Conservation (phyloP, 2,797 vertebrate genomes). For the Oreonectes daqikongensis region DNA sequence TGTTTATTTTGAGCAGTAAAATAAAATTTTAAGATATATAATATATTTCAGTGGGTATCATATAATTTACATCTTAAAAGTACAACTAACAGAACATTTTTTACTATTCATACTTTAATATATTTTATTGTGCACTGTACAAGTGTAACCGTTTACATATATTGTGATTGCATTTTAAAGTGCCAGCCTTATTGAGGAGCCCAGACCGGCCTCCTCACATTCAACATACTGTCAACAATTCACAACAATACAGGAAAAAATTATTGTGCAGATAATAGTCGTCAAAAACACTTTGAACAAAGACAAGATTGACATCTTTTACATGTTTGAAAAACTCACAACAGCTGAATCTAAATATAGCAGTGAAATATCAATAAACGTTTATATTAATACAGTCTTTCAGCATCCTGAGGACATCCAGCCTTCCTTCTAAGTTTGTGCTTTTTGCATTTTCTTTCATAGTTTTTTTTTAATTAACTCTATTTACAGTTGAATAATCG, state of each 20-base stretch:
- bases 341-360: constrained; percentile 44
- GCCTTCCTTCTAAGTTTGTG: constrained; percentile 35
- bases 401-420: constrained; percentile 29
- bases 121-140: constrained; percentile 74
- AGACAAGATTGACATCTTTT: constrained; percentile 69
- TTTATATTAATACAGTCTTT: constrained; percentile 39
- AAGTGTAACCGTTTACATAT: constrained; percentile 60
- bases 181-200: constrained; percentile 66
- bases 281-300: constrained; percentile 46
- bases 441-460: constrained; percentile 35
- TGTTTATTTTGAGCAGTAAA: constrained; percentile 11
- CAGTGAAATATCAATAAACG: constrained; percentile 22
- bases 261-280: constrained; percentile 26
- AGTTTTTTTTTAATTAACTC: constrained; percentile 22
- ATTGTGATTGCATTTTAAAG: constrained; percentile 73
- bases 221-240: constrained; percentile 58
- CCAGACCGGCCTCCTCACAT: constrained; percentile 54
- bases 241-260: constrained; percentile 32
- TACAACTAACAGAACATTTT: constrained; percentile 19
- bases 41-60: background rate
- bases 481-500: constrained; percentile 39
- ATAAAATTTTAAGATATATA: background rate
- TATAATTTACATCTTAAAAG: constrained; percentile 15
- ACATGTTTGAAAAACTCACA: constrained; percentile 37
- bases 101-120: constrained; percentile 58